These are phyloP conservation scores for Epinotia nisella DNA, from an alignment of 2,888 invertebrate species.

Conservation along the genomic window DNA sequence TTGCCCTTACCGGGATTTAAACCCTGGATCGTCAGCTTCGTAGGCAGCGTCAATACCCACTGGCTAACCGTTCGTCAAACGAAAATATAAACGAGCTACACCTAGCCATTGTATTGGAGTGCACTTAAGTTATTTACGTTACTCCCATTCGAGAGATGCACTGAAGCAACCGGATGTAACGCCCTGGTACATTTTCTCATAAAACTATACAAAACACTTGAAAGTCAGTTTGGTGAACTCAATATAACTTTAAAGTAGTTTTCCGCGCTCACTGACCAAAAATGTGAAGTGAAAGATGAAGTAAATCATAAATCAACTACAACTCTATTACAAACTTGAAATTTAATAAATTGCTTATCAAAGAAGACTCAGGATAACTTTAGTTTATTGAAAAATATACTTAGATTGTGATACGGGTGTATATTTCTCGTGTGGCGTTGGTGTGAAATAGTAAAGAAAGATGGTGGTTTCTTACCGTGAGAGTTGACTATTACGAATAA, in stretches of 20 bases:
- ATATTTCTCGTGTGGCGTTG: too few species aligned
- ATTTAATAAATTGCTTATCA: conserved; percentile 35
- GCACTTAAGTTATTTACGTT: too few species aligned
- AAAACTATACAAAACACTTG: conserved; percentile 46
- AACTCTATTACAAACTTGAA: conserved; percentile 29
- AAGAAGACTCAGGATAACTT: conserved; percentile 1
- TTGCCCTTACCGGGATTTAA: too few species aligned
- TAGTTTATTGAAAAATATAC: conserved; percentile 2
- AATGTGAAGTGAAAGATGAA: conserved; percentile 41
- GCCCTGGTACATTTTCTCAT: conserved; percentile 38
- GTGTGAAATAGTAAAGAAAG: too few species aligned
- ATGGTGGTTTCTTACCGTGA: too few species aligned
- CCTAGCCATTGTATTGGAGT: too few species aligned
- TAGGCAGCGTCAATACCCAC: too few species aligned
- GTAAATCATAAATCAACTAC: conserved; percentile 41
- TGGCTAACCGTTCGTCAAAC: too few species aligned
- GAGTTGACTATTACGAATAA: too few species aligned
- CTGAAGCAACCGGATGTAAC: conserved; percentile 2
- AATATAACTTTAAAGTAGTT: conserved; percentile 48
- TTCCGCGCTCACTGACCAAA: conserved; percentile 38
- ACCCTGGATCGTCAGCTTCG: too few species aligned
- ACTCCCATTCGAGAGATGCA: conserved; percentile 1
- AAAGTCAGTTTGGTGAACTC: conserved; percentile 46
- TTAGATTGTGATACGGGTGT: background rate
- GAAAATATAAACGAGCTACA: too few species aligned